Conservation (phyloP, 2,888 invertebrate species). For the Melanotus villosus region DNA sequence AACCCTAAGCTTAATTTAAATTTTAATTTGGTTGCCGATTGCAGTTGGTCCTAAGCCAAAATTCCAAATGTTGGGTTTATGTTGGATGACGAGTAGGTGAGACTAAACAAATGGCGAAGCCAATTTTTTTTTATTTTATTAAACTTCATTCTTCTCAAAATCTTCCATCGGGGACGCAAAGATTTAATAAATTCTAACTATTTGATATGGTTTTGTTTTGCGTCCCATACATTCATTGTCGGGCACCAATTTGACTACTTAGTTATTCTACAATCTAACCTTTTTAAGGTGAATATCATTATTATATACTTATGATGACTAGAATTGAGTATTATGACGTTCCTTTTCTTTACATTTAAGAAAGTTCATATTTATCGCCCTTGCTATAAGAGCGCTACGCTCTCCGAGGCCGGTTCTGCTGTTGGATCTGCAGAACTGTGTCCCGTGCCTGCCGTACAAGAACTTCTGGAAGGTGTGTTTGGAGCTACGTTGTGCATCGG, state of each 20-base stretch:
- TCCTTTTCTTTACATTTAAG: not conserved
- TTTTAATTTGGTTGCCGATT: no score
- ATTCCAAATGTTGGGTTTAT: no score
- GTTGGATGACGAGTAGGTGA: not conserved
- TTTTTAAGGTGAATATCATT: not conserved
- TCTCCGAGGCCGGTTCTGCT: conserved; percentile 50
- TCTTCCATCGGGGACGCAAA: not conserved
- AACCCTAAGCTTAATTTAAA: no score
- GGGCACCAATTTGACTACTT: not conserved
- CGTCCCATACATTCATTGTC: not conserved
- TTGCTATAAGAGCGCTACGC: conserved; percentile 55
- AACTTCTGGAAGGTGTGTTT: conserved; percentile 60
- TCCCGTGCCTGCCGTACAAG: conserved; percentile 56
- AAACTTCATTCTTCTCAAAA: not conserved
- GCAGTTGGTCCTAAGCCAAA: no score
- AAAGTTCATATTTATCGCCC: not conserved
- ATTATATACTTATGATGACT: not conserved
- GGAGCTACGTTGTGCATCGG: conserved; percentile 60
- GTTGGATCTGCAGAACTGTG: conserved; percentile 52
- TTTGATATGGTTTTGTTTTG: not conserved
- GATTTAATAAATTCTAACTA: not conserved
- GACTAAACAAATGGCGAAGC: not conserved
- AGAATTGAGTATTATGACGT: conserved; percentile 3
- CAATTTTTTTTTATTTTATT: not conserved
- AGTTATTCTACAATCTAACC: not conserved